Evolutionary conservation across 2,888 invertebrate genomes (phyloP).

Genomic region (Apodemia mormo): DNA sequence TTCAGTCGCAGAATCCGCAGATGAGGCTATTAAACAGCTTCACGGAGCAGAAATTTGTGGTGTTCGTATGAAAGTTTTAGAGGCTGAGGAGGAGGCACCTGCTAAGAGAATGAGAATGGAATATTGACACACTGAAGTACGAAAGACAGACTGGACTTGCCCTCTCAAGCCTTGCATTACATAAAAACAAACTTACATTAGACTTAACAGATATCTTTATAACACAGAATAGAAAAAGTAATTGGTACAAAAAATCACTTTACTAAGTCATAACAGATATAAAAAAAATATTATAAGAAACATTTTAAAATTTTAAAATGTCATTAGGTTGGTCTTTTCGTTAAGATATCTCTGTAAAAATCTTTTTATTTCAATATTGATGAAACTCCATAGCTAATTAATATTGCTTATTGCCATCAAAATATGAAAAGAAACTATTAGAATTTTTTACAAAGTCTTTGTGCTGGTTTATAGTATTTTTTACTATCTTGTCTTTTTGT

Average conservation of each 20-base stretch:
- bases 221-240: constrained; percentile 2
- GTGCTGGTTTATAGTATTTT: no score
- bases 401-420: no score
- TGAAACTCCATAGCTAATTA: no score
- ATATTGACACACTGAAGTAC: constrained; percentile 25
- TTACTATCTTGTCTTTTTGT: no score
- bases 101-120: constrained; percentile 52
- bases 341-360: no score
- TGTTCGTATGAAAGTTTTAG: constrained; percentile 92
- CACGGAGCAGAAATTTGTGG: constrained; percentile 95
- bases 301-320: not conserved
- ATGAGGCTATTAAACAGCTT: constrained; percentile 85
- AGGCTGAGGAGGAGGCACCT: constrained; percentile 84
- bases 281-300: constrained; percentile 14
- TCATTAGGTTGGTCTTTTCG: not conserved
- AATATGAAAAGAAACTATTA: no score
- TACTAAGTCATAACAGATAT: no score
- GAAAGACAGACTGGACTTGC: constrained; percentile 39
- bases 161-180: constrained; percentile 16
- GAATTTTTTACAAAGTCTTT: no score
- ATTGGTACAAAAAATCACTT: not conserved
- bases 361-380: no score
- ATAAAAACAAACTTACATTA: constrained; percentile 21
- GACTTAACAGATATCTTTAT: constrained; percentile 35
- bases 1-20: constrained; percentile 87